phyloP scores from a whole-genome alignment of 2,113 vertebrate species.

The Oreochromis niloticus region DNA sequence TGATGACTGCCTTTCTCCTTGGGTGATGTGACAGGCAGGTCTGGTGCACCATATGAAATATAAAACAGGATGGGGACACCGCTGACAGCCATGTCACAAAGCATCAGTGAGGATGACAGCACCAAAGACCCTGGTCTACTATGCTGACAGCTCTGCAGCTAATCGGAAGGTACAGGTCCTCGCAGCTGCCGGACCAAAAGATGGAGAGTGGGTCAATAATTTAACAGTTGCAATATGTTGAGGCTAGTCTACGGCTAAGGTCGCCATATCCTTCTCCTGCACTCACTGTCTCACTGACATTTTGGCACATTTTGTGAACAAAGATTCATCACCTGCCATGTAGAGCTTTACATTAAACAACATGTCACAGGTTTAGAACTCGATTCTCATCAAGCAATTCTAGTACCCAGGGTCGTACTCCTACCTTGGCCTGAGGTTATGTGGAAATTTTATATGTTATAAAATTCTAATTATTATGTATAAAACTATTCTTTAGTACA shows the following conservation, averaged over 20 bases:
- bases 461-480: neutral
- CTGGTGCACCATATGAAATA: conserved; percentile 69
- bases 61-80: conserved; percentile 62
- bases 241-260: conserved; percentile 34
- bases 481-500: neutral
- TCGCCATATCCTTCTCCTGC: conserved; percentile 24
- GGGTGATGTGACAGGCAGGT: conserved; percentile 62
- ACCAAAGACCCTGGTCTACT: conserved; percentile 63
- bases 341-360: neutral
- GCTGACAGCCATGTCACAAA: conserved; percentile 74
- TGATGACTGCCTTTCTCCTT: conserved; percentile 42
- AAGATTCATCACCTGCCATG: neutral
- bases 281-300: neutral
- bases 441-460: neutral
- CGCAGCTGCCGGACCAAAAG: conserved; percentile 71
- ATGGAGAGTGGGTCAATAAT: conserved; percentile 79
- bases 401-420: neutral
- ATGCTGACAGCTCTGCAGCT: conserved; percentile 72
- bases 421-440: neutral
- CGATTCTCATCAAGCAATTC: neutral
- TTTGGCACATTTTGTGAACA: neutral
- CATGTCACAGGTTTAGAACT: neutral
- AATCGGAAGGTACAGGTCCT: conserved; percentile 83
- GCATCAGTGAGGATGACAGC: conserved; percentile 72
- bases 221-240: conserved; percentile 77